phyloP scores from a whole-genome alignment of 2,888 invertebrate genomes.

The Dryobotodes eremita region DNA sequence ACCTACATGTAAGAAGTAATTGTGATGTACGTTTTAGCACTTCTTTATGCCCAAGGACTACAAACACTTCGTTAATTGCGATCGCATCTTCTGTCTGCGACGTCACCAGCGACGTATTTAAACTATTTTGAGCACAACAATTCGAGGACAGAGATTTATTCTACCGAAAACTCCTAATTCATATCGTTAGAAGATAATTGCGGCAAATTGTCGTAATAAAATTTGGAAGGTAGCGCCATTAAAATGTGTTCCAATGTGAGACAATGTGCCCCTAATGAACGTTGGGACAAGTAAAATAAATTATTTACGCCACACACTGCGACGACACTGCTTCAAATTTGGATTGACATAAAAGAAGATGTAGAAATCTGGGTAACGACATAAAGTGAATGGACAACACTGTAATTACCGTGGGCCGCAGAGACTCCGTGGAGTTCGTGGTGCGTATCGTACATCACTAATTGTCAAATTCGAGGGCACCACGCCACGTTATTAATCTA shows the following conservation, averaged over 20 bases:
- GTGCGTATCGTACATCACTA: constrained; percentile 87
- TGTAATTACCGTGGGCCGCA: constrained; percentile 85
- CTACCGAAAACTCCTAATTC: constrained; percentile 71
- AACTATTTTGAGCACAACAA: constrained; percentile 51
- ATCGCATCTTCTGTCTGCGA: constrained; percentile 49
- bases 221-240: constrained; percentile 84
- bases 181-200: constrained; percentile 77
- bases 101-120: constrained; percentile 60
- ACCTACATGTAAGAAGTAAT: constrained; percentile 75
- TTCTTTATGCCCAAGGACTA: constrained; percentile 79
- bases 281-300: constrained; percentile 82
- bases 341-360: constrained; percentile 85
- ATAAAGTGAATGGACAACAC: constrained; percentile 88
- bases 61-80: constrained; percentile 66
- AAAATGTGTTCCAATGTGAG: constrained; percentile 81
- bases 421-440: constrained; percentile 81
- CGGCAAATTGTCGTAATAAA: constrained; percentile 82
- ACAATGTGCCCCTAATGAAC: constrained; percentile 87
- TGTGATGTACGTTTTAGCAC: constrained; percentile 86
- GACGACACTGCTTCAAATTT: constrained; percentile 81
- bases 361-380: constrained; percentile 87
- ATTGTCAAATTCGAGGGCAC: constrained; percentile 81
- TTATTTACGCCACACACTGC: constrained; percentile 88
- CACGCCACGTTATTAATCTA: constrained; percentile 65
- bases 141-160: constrained; percentile 66